Evolutionary conservation across 2,888 invertebrate genomes (phyloP).

Genomic region (Lasioglossum zephyrum): DNA sequence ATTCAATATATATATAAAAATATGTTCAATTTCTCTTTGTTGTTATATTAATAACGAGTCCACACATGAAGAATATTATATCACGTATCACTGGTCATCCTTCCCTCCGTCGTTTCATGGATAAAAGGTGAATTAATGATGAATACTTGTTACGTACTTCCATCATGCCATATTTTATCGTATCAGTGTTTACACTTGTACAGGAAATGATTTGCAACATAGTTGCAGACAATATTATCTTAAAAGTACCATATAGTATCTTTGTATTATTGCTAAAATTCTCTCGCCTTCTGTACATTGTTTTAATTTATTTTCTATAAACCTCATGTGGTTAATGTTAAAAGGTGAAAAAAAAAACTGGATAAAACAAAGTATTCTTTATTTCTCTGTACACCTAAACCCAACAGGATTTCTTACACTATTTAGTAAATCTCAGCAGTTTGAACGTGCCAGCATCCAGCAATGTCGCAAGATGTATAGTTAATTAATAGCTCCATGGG

Average conservation of each 20-base stretch:
- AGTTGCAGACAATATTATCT: slow-evolving; percentile 57
- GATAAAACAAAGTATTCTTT: slow-evolving; percentile 45
- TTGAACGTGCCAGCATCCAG: slow-evolving; percentile 42
- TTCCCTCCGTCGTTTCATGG: slow-evolving; percentile 47
- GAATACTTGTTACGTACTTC: slow-evolving; percentile 67
- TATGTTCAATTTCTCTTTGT: slow-evolving; percentile 66
- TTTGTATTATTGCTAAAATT: slow-evolving; percentile 61
- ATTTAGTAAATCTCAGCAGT: slow-evolving; percentile 49
- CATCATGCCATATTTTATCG: slow-evolving; percentile 62
- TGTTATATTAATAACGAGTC: slow-evolving; percentile 63
- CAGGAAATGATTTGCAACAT: slow-evolving; percentile 58
- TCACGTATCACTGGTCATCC: slow-evolving; percentile 55
- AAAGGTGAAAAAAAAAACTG: slow-evolving; percentile 52
- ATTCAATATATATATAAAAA: slow-evolving; percentile 60
- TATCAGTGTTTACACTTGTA: slow-evolving; percentile 67
- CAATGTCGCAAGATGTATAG: slow-evolving; percentile 39
- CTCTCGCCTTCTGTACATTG: slow-evolving; percentile 66
- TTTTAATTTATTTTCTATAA: slow-evolving; percentile 70
- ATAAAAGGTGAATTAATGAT: slow-evolving; percentile 42
- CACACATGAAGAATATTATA: slow-evolving; percentile 64
- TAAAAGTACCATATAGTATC: slow-evolving; percentile 52
- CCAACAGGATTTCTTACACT: slow-evolving; percentile 69
- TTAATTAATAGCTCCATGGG: slow-evolving; percentile 3
- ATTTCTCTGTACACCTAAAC: slow-evolving; percentile 63
- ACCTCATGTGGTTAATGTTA: slow-evolving; percentile 52